Conservation (phyloP, 2,888 invertebrate genomes). For the Pachymerium ferrugineum region DNA sequence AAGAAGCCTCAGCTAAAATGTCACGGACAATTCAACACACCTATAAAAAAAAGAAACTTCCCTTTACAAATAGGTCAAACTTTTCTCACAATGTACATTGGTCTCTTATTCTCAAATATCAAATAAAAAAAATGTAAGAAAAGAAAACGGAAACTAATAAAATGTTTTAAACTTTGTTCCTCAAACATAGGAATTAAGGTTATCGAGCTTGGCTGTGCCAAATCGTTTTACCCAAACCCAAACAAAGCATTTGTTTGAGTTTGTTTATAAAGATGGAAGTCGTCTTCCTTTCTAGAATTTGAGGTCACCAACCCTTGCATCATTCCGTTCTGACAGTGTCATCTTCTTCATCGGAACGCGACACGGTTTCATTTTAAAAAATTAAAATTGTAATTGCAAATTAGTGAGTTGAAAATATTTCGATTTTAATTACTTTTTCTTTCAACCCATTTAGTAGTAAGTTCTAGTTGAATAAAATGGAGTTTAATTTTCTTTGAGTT, state of each 20-base stretch:
- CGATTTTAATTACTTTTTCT: too few species aligned
- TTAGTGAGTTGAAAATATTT: too few species aligned
- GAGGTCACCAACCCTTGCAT: slow-evolving; percentile 3
- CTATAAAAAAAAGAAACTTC: neutral
- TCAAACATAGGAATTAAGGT: neutral
- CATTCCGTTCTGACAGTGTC: neutral
- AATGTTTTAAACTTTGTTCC: too few species aligned
- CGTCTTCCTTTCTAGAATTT: neutral
- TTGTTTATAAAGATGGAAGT: neutral
- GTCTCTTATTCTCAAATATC: slow-evolving; percentile 16
- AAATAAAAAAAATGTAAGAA: neutral
- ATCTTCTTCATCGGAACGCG: slow-evolving; percentile 5
- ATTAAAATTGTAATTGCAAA: too few species aligned
- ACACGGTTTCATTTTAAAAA: slow-evolving; percentile 23
- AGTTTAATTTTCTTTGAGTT: too few species aligned
- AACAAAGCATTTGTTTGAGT: neutral
- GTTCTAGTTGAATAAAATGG: too few species aligned
- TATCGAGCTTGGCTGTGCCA: neutral
- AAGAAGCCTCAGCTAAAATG: neutral
- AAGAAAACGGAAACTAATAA: too few species aligned
- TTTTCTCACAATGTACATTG: slow-evolving; percentile 22
- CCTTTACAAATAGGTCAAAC: neutral
- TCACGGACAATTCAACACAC: neutral
- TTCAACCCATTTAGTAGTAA: too few species aligned
- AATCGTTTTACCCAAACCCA: neutral